Conservation (phyloP, 2,113 vertebrate genomes). For the Craseonycteris thonglongyai region DNA sequence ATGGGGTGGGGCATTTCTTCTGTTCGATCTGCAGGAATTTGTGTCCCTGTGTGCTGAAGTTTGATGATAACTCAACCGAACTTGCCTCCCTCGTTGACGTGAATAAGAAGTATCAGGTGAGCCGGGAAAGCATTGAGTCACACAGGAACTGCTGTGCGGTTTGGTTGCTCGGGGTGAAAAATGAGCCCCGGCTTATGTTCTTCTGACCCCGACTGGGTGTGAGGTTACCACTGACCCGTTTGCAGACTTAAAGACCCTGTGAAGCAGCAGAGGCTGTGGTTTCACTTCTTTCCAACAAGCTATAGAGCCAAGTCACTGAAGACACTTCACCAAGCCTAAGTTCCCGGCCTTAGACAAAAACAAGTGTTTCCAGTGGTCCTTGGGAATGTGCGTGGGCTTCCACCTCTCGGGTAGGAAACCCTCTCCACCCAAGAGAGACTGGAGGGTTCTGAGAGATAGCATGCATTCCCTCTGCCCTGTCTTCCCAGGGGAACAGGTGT, state of each 20-base stretch:
- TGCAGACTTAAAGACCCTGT: not conserved
- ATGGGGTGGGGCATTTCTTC: not conserved
- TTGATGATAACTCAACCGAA: slow-evolving; percentile 57
- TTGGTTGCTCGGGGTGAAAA: not conserved
- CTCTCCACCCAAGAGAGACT: not conserved
- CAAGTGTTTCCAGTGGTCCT: not conserved
- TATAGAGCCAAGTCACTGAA: not conserved
- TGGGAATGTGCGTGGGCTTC: not conserved
- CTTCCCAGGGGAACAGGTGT: not conserved
- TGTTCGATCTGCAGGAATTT: not conserved
- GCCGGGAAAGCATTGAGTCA: not conserved
- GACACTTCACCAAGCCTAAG: not conserved
- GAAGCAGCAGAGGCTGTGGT: not conserved
- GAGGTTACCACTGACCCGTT: not conserved
- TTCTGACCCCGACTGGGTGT: not conserved
- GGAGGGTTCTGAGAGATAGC: not conserved
- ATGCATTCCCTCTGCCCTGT: not conserved
- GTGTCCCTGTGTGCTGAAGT: slow-evolving; percentile 77
- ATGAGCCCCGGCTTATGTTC: not conserved
- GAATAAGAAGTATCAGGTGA: slow-evolving; percentile 83
- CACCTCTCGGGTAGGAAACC: not conserved
- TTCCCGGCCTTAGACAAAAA: not conserved
- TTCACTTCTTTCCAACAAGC: not conserved
- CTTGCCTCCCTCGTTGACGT: slow-evolving; percentile 49
- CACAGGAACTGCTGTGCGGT: not conserved